These are phyloP conservation scores for Oceanodroma leucorhoa DNA, from an alignment of 2,797 vertebrate species.

Conservation along the genomic window DNA sequence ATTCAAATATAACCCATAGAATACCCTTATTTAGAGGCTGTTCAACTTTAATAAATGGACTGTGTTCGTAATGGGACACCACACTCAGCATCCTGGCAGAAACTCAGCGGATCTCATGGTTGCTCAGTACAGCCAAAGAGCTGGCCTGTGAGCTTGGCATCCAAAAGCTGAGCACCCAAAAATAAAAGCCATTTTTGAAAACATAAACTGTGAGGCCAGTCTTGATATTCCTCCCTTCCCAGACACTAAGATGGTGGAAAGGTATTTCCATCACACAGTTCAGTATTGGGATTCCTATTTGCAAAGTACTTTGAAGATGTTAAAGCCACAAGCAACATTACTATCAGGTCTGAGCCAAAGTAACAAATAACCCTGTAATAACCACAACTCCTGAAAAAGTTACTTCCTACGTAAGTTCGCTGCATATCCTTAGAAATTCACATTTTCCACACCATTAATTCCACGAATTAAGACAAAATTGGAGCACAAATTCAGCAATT, in stretches of 20 bases:
- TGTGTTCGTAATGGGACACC: background rate
- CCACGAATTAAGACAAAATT: background rate
- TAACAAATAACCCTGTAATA: background rate
- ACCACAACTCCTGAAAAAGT: background rate
- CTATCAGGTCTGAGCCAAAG: background rate
- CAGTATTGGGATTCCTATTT: background rate
- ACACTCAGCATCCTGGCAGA: background rate
- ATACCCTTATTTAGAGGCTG: background rate
- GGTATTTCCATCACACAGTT: background rate
- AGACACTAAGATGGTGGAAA: background rate
- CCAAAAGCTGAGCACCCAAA: background rate
- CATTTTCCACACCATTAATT: background rate
- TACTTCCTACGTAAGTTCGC: background rate
- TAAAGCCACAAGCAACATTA: background rate
- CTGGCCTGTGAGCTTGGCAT: background rate
- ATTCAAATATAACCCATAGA: background rate
- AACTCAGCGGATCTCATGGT: accelerated
- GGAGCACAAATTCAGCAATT: background rate
- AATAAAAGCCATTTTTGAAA: background rate
- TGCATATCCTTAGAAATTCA: background rate
- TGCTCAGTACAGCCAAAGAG: background rate
- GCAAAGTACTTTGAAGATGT: background rate
- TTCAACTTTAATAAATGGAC: background rate
- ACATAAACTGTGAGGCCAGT: background rate
- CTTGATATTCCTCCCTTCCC: background rate